Evolutionary conservation across 1,140 invertebrate species (phyloP), one percentile per base, ranked within the genome.

Genomic region (Drosophila malerkotliana): DNA sequence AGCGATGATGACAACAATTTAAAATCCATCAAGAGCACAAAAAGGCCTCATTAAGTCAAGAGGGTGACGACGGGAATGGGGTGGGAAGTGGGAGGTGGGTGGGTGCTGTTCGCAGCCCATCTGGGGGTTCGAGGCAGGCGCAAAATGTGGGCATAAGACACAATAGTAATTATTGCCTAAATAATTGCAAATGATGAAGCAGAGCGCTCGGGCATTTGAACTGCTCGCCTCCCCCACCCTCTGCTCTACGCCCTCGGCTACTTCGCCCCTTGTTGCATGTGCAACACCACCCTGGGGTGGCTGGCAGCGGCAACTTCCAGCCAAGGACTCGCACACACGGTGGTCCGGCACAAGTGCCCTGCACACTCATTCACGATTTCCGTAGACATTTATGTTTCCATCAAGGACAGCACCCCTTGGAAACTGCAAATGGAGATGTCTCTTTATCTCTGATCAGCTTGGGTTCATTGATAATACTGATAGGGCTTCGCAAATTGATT

Each of bases 91-190:
- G 32, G 9, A 9, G 32, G 32, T 32, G 32, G 41, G 6, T 15
- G 41, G 41, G 5, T 15, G 14, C 5, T 18, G 10, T 6, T 44
- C 10, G 39, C n/a, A 6, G 14, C 4, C 15, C n/a, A 6, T 5
- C 6, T 14, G n/a, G 3, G 41, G n/a, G 41, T 7, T 44, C 14
- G 30, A 28, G 21, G 10, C 69, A 18, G 34, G 55, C 48, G 53
- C 56, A 82, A 88, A 91, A 91, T 90, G 85, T 88, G 72, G 77
- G 79, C 90, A 91, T 91, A 91, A 91, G 90, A 91, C 90, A 91
- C 90, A 91, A 91, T 91, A 91, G 90, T 91, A 91, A 91, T 91
- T 91, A 91, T 90, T 91, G 90, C 85, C 89, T 76, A 91, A 91
- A 91, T 91, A 91, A 91, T 91, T 91, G 79, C 89, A 91, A 91